Evolutionary conservation across 2,113 vertebrate species (phyloP), one percentile per base, ranked within the genome.

Genomic region (Chlorodrepanis virens): DNA sequence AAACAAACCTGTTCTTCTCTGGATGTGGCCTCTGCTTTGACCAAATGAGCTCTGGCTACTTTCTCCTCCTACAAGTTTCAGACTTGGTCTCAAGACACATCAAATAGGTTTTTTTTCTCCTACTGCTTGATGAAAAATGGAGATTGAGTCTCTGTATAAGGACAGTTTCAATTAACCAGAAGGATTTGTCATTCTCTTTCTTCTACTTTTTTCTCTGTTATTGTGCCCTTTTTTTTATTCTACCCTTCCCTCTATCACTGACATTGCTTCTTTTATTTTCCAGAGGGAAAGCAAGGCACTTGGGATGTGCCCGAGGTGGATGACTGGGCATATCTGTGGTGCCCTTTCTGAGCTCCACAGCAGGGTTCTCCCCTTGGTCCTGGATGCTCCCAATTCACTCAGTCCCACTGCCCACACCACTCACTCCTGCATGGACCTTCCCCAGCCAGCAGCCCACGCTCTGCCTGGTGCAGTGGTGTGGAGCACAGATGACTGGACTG

Each of bases 281-380:
- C 6, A 1, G 12, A 10, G 14, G 40, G n/a, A 92, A 87, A 1
- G 2, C 42, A 39, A 42, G 14, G 60, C 19, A 40, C 14, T 40
- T 29, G 27, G 54, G 49, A 45, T 1, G 3, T 28, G 12, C 24
- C 42, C 0, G 0, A 49, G 29, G 52, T 4, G 14, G 37, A 82
- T 8, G 16, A 22, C 29, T 8, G 13, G 15, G 42, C 65, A 59
- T 8, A 45, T 3, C 18, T 28, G 1, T 5, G 1, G 33, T 12
- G 56, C 20, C 17, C 5, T 6, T 56, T 56, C 49, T 50, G 33
- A 84, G 27, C 29, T 60, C 44, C 50, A 69, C n/a, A 82, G 25
- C 19, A 54, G 69, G 7, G 16, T 35, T 35, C 29, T 45, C 44
- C 25, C 13, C 24, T 63, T 1, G 1, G 21, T 54, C 21, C 67